These are phyloP conservation scores for Mythimna impura DNA, from an alignment of 2,888 invertebrate genomes.

Conservation along the genomic window DNA sequence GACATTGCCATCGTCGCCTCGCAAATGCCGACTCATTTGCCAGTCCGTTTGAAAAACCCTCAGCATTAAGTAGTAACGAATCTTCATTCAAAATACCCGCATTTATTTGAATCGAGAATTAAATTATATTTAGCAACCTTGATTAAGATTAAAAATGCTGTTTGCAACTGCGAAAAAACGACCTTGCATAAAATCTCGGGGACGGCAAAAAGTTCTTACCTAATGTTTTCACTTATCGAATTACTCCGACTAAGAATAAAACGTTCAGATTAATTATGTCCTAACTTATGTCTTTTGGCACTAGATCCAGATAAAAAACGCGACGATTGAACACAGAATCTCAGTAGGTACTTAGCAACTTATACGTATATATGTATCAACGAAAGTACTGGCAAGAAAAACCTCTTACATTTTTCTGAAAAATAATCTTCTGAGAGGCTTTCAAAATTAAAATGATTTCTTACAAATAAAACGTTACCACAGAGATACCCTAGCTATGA, in stretches of 20 bases:
- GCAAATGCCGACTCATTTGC: conserved; percentile 86
- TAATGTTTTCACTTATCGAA: conserved; percentile 40
- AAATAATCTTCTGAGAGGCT: conserved; percentile 62
- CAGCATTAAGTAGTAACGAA: conserved; percentile 75
- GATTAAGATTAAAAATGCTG: conserved; percentile 24
- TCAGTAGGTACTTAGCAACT: conserved; percentile 10
- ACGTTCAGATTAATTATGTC: conserved; percentile 49
- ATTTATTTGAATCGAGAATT: conserved; percentile 41
- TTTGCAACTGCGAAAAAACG: conserved; percentile 18
- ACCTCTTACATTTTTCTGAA: conserved; percentile 54
- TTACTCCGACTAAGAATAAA: conserved; percentile 41
- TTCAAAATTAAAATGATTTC: conserved; percentile 72
- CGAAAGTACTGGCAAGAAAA: conserved; percentile 40
- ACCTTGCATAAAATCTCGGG: conserved; percentile 20
- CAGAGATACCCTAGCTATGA: conserved; percentile 78
- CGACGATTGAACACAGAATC: conserved; percentile 24
- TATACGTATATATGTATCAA: conserved; percentile 29
- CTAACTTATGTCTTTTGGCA: conserved; percentile 52
- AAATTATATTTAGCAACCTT: conserved; percentile 21
- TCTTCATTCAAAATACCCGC: conserved; percentile 66
- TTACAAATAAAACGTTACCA: conserved; percentile 77
- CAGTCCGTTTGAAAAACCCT: conserved; percentile 84
- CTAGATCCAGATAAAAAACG: conserved; percentile 40
- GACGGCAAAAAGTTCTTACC: conserved; percentile 17
- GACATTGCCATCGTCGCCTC: conserved; percentile 87